Conservation (phyloP, 2,113 vertebrate genomes). For the Saguinus midas region DNA sequence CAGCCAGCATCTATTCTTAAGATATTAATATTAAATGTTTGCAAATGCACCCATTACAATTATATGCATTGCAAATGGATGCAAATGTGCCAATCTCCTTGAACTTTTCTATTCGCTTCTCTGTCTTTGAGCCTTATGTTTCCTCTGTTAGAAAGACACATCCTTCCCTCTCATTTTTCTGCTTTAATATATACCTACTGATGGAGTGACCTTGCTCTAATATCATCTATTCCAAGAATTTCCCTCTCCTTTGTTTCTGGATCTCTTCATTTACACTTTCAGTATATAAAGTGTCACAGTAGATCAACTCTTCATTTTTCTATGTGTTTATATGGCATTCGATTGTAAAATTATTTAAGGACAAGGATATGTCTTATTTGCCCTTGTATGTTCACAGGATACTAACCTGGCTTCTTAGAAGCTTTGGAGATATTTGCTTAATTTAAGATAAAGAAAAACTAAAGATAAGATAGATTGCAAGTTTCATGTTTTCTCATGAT, state of each 20-base stretch:
- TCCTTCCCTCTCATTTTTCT: neutral
- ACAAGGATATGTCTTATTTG: neutral
- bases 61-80: neutral
- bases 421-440: neutral
- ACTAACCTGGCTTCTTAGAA: neutral
- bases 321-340: neutral
- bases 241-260: neutral
- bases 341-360: neutral
- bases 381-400: neutral
- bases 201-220: neutral
- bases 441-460: neutral
- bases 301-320: neutral
- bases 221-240: neutral
- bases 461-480: neutral
- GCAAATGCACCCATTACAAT: slow-evolving; percentile 43
- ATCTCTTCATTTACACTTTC: neutral
- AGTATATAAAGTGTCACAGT: neutral
- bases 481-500: neutral
- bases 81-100: neutral
- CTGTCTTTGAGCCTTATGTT: neutral
- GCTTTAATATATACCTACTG: neutral
- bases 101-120: neutral
- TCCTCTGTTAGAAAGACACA: neutral
- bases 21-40: slow-evolving; percentile 37
- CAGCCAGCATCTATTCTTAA: neutral